Evolutionary conservation across 1,140 invertebrate genomes (phyloP), one percentile per base, ranked within the genome.

Genomic region (Maniola jurtina): DNA sequence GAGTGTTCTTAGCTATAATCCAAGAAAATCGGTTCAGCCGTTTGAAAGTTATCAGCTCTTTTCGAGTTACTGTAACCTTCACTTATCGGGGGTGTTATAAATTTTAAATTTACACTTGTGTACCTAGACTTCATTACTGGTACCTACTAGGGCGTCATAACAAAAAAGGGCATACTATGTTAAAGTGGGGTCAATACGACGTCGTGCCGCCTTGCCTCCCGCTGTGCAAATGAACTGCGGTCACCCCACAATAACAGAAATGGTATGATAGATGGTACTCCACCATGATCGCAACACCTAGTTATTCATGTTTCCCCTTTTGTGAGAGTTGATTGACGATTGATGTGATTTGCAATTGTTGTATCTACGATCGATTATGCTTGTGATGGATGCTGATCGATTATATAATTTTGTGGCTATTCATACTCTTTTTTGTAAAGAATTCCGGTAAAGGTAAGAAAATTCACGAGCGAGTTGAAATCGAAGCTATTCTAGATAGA

Each of bases 161-260:
- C 25, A 25, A 11, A 45, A 11, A 13, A 11, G 6, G 6, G 16
- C 6, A 52, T 25, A 8, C 5, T 52, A 7, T 16, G 5, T 6
- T 52, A 52, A 52, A 52, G 6, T 9, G 65, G 70, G 79, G 81
- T 79, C 79, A 76, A 54, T 69, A 68, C 73, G 75, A 86, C 79
- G 80, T 83, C 84, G 83, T 85, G 83, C 55, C 47, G 47, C 80
- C 72, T 73, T 58, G 33, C 80, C 72, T 74, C 61, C 62, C 70
- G 68, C 70, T 71, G 64, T 60, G 70, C 68, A 66, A 58, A 66
- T 65, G 48, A 52, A 52, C 67, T 38, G 52, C 59, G 69, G 66
- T 62, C 57, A 64, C 55, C 50, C 56, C 61, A 15, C 62, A 72
- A 68, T 73, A 66, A 63, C 48, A 70, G 66, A 71, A 70, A 72